A percentile compares a stretch with the other conserved stretches of the same genome.
phyloP scores from a whole-genome alignment of 2,888 invertebrate species.

The Andrena haemorrhoa region DNA sequence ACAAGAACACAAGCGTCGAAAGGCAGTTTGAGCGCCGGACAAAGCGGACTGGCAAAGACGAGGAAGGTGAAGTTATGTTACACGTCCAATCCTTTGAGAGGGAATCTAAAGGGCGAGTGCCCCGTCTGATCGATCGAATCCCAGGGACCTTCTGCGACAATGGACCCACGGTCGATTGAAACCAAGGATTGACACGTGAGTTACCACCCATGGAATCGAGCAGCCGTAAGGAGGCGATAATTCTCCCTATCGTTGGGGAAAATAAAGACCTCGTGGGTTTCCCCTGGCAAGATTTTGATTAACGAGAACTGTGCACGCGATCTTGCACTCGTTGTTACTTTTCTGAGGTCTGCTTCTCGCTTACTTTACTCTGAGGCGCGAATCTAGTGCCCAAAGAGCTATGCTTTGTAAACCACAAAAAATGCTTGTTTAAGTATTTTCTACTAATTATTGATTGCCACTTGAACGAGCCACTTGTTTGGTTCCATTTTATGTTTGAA shows the following conservation, averaged over 20 bases:
- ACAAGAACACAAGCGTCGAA: constrained; percentile 20
- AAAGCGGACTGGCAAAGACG: constrained; percentile 16
- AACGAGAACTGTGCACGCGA: constrained; percentile 3
- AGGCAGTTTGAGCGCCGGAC: constrained; percentile 27
- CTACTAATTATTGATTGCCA: too few relatives aligned
- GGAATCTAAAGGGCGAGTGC: constrained; percentile 10
- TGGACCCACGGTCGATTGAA: constrained; percentile 30
- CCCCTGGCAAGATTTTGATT: constrained; percentile 1
- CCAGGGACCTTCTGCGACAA: constrained; percentile 12
- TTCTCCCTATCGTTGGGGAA: background rate
- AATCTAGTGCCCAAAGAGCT: too few relatives aligned
- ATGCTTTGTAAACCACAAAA: too few relatives aligned
- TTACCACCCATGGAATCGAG: constrained; percentile 36
- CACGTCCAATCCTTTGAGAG: constrained; percentile 28
- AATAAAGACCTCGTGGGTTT: constrained; percentile 1
- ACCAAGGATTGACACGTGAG: constrained; percentile 42
- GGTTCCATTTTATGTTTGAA: too few relatives aligned
- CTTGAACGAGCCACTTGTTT: too few relatives aligned
- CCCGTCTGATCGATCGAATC: constrained; percentile 24
- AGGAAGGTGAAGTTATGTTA: constrained; percentile 12
- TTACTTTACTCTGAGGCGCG: too few relatives aligned
- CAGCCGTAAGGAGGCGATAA: background rate
- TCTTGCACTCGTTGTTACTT: background rate
- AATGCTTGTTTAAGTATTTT: too few relatives aligned
- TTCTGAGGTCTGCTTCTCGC: background rate